Percentiles rank a stretch among this genome's conserved stretches.
phyloP scores from a whole-genome alignment of 2,113 vertebrate species.

The Otus sunia region DNA sequence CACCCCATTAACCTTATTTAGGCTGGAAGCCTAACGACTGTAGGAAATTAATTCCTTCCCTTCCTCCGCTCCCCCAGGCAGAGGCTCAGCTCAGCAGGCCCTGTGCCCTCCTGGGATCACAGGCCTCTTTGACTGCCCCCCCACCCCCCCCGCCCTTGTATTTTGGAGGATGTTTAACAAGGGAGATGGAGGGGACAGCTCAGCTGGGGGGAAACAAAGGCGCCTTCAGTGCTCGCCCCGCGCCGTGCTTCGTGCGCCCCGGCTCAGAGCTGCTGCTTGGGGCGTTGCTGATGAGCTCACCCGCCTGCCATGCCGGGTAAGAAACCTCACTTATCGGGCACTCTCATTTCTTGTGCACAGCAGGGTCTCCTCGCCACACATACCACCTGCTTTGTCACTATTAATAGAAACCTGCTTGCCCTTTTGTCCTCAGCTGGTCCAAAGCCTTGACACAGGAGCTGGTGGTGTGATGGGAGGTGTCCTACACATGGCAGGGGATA shows the following conservation, averaged over 20 bases:
- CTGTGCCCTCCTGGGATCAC: neutral
- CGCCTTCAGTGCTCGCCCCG: conserved; percentile 9
- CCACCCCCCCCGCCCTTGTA: neutral
- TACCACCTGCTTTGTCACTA: neutral
- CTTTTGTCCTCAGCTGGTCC: neutral
- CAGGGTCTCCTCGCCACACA: neutral
- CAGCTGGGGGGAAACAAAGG: conserved; percentile 63
- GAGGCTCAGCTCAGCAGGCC: neutral
- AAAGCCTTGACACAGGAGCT: neutral
- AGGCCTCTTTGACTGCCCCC: conserved; percentile 26
- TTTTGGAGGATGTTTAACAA: conserved; percentile 49
- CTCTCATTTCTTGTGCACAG: neutral
- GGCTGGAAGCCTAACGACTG: neutral
- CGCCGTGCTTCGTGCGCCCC: neutral
- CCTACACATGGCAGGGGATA: rapidly evolving
- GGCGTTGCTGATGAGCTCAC: neutral
- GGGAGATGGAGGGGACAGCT: conserved; percentile 51
- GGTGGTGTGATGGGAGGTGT: neutral
- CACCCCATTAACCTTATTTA: neutral
- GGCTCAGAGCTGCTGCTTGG: neutral
- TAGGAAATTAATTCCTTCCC: conserved; percentile 19
- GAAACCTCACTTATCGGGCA: neutral
- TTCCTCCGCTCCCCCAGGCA: neutral
- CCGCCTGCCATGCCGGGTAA: neutral
- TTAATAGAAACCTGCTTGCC: neutral